Evolutionary conservation across 2,797 vertebrate genomes (phyloP).

Genomic region (Manis crassicaudata): DNA sequence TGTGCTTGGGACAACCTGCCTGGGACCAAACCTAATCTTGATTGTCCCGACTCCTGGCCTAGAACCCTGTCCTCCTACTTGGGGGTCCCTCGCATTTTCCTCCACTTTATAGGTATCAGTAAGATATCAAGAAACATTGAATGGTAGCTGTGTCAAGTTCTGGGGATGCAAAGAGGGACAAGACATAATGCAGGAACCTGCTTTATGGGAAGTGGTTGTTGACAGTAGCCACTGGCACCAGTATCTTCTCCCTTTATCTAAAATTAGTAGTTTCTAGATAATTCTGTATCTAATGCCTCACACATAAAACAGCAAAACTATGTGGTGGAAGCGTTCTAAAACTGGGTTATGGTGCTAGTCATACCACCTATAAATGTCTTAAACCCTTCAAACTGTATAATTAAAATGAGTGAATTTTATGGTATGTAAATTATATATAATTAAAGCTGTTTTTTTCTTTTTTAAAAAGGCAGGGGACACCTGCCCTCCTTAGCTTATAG

Average conservation of each 20-base stretch:
- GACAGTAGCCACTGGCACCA: neutral
- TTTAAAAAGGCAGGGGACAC: neutral
- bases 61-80: conserved; percentile 13
- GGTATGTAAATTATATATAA: neutral
- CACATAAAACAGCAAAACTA: neutral
- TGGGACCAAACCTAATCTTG: neutral
- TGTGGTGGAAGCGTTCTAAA: conserved; percentile 33
- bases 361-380: neutral
- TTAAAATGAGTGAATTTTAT: conserved; percentile 15
- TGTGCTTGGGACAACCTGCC: neutral
- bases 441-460: neutral
- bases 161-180: neutral
- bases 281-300: neutral
- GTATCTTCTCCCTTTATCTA: neutral
- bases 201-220: neutral
- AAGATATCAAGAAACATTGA: neutral
- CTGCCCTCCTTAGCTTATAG: neutral
- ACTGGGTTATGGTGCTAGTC: neutral
- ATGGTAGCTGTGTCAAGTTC: neutral
- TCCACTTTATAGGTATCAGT: neutral
- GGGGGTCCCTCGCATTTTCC: neutral
- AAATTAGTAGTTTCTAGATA: conserved; percentile 20
- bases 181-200: neutral
- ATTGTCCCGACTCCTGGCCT: neutral
- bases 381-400: neutral